A percentile compares a stretch with the other conserved stretches of the same genome.
These are phyloP conservation scores for Pipistrellus kuhlii DNA, from an alignment of 2,797 vertebrate species.

Conservation along the genomic window DNA sequence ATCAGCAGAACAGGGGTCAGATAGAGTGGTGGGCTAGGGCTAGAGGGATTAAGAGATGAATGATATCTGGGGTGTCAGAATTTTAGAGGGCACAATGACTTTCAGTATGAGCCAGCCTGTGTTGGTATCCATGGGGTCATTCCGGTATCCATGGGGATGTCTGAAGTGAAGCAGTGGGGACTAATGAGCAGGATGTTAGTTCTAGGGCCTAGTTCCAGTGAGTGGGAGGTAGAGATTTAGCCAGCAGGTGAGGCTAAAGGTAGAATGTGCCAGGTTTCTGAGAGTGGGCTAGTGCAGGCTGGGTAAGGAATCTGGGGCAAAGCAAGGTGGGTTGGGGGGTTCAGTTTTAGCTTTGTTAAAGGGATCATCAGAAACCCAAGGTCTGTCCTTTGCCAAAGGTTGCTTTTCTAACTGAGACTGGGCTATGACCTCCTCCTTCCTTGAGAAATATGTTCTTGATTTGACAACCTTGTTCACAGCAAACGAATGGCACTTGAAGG, in stretches of 20 bases:
- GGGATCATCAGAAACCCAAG: not conserved
- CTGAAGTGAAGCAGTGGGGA: not conserved
- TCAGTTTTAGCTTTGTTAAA: not conserved
- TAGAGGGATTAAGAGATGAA: not conserved
- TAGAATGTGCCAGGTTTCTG: not conserved
- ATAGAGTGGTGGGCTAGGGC: not conserved
- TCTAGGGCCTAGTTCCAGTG: not conserved
- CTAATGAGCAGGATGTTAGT: not conserved
- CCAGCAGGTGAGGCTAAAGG: not conserved
- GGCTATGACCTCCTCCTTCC: not conserved
- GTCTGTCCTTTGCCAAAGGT: not conserved
- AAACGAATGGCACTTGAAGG: not conserved
- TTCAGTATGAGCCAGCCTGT: not conserved
- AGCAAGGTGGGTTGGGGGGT: not conserved
- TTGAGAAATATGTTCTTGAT: constrained; percentile 9
- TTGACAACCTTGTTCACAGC: not conserved
- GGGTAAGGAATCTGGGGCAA: not conserved
- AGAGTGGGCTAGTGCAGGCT: not conserved
- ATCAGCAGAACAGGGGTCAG: not conserved
- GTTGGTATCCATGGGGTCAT: not conserved
- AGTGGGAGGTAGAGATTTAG: not conserved
- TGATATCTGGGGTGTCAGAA: not conserved
- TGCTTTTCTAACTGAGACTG: not conserved
- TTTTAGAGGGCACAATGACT: not conserved
- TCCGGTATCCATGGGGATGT: not conserved